Evolutionary conservation across 2,797 vertebrate species (phyloP), one percentile per base, ranked within the genome.

Genomic region (Gymnothorax reevesii): DNA sequence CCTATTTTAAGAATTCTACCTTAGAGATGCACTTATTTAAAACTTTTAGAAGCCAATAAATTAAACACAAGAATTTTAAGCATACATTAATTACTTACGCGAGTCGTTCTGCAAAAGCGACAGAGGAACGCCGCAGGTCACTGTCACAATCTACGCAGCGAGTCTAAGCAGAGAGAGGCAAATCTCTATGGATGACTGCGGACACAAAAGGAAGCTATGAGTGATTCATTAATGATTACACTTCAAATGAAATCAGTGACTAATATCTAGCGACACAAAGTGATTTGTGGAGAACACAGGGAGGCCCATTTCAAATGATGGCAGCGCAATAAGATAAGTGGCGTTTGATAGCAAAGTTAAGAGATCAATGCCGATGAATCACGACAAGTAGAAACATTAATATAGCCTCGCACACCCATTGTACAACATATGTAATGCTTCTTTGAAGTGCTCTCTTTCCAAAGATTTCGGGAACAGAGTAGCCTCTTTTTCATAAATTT

Each of bases 301-400:
- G 77, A 80, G 77, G 55, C 77, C 22, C 54, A 80, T 80, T 55
- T 20, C 77, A 80, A 55, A 80, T 80, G 77, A 80, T 80, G 77
- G 77, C 49, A 55, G 17, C n/a, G 22, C 49, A 55, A 52, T 80
- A 52, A 22, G 77, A 80, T 80, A 80, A 80, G 77, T 80, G 77
- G 55, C 52, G 22, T 55, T 80, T 80, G 77, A 80, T 80, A 49
- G 55, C 49, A 80, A 55, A 79, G 75, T 79, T 79, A 79, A 79
- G 75, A 55, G 75, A 54, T 79, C 75, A 54, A 79, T 79, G 49
- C 54, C 75, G 54, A 15, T 55, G 75, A 55, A 17, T 79, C 49
- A 54, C 10, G 77, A 55, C 77, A 55, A 80, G 77, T 9, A 15
- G 77, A 20, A n/a, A 80, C 77, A 54, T 80, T 52, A 7, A 79